phyloP scores from a whole-genome alignment of 2,888 invertebrate genomes.

The Sminthurides aquaticus region DNA sequence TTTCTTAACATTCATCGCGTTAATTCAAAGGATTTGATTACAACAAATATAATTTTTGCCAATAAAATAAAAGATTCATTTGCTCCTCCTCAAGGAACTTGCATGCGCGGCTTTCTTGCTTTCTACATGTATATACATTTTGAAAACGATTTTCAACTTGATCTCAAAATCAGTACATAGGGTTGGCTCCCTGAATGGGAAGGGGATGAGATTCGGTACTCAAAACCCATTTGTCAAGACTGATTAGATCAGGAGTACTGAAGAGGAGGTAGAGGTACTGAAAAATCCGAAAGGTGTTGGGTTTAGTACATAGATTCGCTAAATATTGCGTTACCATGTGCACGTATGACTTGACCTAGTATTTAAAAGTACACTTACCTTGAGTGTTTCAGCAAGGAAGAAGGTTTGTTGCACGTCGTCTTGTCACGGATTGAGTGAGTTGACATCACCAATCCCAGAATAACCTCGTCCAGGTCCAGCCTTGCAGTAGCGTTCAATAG shows the following conservation, averaged over 20 bases:
- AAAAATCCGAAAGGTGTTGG: neutral
- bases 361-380: conserved; percentile 60
- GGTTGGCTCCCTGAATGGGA: conserved; percentile 52
- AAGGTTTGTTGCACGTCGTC: conserved; percentile 99
- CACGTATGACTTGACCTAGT: too few species aligned
- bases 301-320: neutral
- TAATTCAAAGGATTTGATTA: too few species aligned
- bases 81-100: too few species aligned
- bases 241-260: conserved; percentile 74
- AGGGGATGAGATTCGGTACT: conserved; percentile 98
- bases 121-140: too few species aligned
- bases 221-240: conserved; percentile 95
- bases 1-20: too few species aligned
- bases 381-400: conserved; percentile 96
- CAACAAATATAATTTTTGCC: too few species aligned
- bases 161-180: conserved; percentile 25
- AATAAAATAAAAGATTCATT: too few species aligned
- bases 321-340: too few species aligned
- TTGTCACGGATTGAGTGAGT: conserved; percentile 64
- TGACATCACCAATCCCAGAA: conserved; percentile 90
- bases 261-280: conserved; percentile 94
- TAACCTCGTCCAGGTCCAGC: conserved; percentile 58
- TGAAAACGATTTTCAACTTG: too few species aligned
- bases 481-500: conserved; percentile 32
- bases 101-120: too few species aligned